phyloP scores from a whole-genome alignment of 1,140 invertebrate species.

The Zaprionus davidi region DNA sequence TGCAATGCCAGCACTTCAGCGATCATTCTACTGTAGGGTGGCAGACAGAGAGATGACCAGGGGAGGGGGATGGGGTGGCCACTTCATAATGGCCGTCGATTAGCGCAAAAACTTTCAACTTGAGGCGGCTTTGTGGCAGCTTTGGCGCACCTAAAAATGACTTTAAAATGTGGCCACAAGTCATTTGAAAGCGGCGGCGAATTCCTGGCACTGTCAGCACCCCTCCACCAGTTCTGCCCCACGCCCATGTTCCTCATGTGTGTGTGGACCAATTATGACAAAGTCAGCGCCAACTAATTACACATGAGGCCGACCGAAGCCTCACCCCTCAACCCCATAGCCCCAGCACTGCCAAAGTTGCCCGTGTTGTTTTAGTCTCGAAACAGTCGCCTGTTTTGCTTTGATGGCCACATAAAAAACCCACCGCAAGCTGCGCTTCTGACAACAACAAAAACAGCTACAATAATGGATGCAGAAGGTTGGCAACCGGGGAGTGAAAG shows the following conservation, averaged over 20 bases:
- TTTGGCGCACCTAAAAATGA: conserved; percentile 58
- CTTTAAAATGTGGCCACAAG: conserved; percentile 68
- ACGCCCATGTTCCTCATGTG: background rate
- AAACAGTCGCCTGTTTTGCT: conserved; percentile 25
- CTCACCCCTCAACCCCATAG: too few relatives aligned
- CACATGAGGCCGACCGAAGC: conserved; percentile 42
- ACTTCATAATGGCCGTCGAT: conserved; percentile 53
- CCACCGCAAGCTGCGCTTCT: conserved; percentile 29
- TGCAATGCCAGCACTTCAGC: conserved; percentile 11
- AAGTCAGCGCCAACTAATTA: conserved; percentile 64
- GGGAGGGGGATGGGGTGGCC: background rate
- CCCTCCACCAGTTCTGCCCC: background rate
- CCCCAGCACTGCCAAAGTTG: background rate
- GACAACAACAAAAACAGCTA: conserved; percentile 49
- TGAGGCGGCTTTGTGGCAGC: conserved; percentile 37
- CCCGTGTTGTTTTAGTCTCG: conserved; percentile 48
- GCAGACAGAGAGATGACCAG: too few relatives aligned
- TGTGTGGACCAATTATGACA: conserved; percentile 46
- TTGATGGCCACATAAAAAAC: conserved; percentile 46
- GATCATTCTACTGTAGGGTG: background rate
- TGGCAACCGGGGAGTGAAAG: background rate
- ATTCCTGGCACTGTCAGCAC: background rate
- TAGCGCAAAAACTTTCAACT: conserved; percentile 40
- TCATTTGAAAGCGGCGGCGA: conserved; percentile 38
- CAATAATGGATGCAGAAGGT: background rate